Evolutionary conservation across 1,140 invertebrate species (phyloP), one percentile per base, ranked within the genome.

Genomic region (Stegodyphus mimosarum): DNA sequence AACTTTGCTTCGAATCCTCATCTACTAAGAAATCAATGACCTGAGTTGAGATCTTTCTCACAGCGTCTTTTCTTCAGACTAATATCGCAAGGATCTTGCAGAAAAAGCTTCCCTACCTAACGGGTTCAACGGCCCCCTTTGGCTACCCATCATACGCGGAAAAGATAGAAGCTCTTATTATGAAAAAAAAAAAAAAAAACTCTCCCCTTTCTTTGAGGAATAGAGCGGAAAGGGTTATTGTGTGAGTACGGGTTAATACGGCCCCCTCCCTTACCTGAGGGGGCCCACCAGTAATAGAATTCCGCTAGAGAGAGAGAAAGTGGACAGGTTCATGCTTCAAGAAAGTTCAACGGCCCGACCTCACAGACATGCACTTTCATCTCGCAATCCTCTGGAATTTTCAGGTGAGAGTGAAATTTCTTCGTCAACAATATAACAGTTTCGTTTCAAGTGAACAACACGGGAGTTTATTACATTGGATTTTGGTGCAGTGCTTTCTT

Each of bases 401-500:
- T 79, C 73, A 75, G 81, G 81, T 75, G 81, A 84, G 66, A 75
- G 72, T 69, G 73, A 69, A 84, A 66, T 81, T 83, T 55, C 51
- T 76, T 67, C 11, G 72, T 55, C 33, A 18, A 69, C 18, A 50
- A 78, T 1, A 60, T 60, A 60, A 60, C 55, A 60, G 55, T 9
- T 60, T 60, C 9, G 55, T 60, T 5, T 60, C 55, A 60, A 33
- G 33, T 33, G 33, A 33, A 33, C 33, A 33, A 33, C 33, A 33
- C 33, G 33, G 1, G 33, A 33, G 33, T 33, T 33, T 33, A 33
- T 33, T 33, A 33, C 33, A 33, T 33, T 33, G 33, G 33, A 33
- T 33, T 33, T 33, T 33, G 33, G 33, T 33, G 33, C 33, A 33
- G 3, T 33, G 33, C 33, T 33, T 33, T 33, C 33, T 33, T 33